These are phyloP conservation scores for Idaea dimidiata DNA, from an alignment of 2,888 invertebrate species.

Conservation along the genomic window DNA sequence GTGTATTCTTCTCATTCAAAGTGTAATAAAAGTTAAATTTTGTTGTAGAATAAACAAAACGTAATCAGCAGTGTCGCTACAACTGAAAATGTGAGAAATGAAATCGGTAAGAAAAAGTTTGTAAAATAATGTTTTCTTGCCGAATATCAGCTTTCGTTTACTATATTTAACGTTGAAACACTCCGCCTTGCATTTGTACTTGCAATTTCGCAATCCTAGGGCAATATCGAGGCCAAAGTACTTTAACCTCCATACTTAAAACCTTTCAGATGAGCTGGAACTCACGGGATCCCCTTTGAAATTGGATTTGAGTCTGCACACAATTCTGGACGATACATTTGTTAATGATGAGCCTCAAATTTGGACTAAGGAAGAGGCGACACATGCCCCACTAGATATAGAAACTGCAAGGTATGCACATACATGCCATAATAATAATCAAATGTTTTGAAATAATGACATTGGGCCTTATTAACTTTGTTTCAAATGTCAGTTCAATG, in stretches of 20 bases:
- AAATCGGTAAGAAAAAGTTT: background rate
- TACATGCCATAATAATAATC: background rate
- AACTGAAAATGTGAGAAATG: background rate
- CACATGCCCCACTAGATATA: conserved; percentile 60
- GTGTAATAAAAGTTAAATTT: background rate
- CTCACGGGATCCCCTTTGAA: conserved; percentile 78
- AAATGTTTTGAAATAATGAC: too few species aligned
- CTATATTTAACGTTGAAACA: background rate
- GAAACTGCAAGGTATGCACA: conserved; percentile 60
- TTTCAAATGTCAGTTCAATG: too few species aligned
- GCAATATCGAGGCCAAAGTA: too few species aligned
- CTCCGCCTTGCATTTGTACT: background rate
- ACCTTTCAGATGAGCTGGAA: conserved; percentile 66
- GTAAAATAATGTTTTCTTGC: background rate
- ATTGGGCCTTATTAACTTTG: too few species aligned
- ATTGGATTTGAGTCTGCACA: conserved; percentile 72
- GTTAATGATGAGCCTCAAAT: conserved; percentile 67
- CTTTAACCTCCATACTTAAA: background rate
- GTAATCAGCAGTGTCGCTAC: background rate
- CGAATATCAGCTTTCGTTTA: background rate
- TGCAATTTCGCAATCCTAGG: background rate
- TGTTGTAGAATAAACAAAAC: background rate
- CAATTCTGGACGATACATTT: conserved; percentile 69
- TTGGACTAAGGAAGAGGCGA: conserved; percentile 69
- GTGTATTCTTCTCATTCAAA: background rate